Percentiles rank a stretch among this genome's conserved stretches.
Conservation (phyloP, 2,888 invertebrate species). For the Campoplex nolae region DNA sequence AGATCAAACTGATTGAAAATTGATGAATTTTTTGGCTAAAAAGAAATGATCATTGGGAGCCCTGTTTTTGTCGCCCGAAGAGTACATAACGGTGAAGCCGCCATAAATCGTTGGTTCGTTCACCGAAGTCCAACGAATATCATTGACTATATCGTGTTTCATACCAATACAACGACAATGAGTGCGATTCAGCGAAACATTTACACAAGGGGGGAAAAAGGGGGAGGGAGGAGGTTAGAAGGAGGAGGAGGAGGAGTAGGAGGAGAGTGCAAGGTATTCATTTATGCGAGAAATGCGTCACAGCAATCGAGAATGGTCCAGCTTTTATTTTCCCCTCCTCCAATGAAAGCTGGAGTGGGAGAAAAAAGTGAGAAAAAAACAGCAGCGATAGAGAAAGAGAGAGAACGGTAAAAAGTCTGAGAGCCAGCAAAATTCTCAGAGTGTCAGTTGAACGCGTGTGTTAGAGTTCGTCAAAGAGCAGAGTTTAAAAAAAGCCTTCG, state of each 20-base stretch:
- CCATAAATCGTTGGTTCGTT: slow-evolving; percentile 10
- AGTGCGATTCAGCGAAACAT: slow-evolving; percentile 40
- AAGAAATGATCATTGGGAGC: background rate
- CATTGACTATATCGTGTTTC: slow-evolving; percentile 2
- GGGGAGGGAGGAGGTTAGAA: background rate
- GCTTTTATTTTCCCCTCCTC: slow-evolving; percentile 34
- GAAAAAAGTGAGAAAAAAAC: slow-evolving; percentile 14
- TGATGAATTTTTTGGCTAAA: background rate
- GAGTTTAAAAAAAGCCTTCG: no score
- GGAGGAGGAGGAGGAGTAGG: background rate
- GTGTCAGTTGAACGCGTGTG: slow-evolving; percentile 49
- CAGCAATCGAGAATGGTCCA: slow-evolving; percentile 31
- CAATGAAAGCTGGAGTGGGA: background rate
- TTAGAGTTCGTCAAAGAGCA: background rate
- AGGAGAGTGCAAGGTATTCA: slow-evolving; percentile 18
- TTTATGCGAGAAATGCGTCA: slow-evolving; percentile 60
- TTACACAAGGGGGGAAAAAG: background rate
- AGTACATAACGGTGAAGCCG: slow-evolving; percentile 2
- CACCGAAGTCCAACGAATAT: slow-evolving; percentile 1
- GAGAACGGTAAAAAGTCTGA: slow-evolving; percentile 49
- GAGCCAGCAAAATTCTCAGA: slow-evolving; percentile 49
- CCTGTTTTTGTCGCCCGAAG: no score
- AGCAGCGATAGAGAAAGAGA: slow-evolving; percentile 31
- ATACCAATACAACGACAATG: background rate
- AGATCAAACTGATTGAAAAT: no score